These are phyloP conservation scores for Criorhina ranunculi DNA, from an alignment of 2,888 invertebrate genomes.

Conservation along the genomic window DNA sequence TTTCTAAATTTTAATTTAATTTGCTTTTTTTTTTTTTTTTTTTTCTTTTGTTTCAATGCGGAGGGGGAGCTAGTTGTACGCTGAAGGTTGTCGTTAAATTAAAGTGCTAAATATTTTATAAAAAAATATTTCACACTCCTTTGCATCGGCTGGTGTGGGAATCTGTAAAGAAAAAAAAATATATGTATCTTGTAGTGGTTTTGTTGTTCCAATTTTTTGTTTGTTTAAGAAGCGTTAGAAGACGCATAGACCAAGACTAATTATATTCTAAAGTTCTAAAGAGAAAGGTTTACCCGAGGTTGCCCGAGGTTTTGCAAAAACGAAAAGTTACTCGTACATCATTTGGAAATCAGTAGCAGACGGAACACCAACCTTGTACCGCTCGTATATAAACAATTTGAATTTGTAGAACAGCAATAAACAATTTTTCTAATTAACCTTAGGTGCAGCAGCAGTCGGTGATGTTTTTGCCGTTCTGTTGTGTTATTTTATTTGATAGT, in stretches of 20 bases:
- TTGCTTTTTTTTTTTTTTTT: conserved; percentile 15
- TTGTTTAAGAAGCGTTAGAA: neutral
- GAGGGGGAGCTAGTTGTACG: conserved; percentile 3
- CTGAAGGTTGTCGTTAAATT: conserved; percentile 36
- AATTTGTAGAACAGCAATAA: conserved; percentile 59
- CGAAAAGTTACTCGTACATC: conserved; percentile 20
- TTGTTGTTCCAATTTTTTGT: neutral
- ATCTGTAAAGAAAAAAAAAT: conserved; percentile 50
- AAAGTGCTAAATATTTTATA: conserved; percentile 65
- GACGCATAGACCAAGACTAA: conserved; percentile 3
- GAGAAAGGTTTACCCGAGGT: neutral
- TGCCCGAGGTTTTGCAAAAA: conserved; percentile 13
- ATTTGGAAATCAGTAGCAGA: conserved; percentile 25
- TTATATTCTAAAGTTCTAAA: conserved; percentile 17
- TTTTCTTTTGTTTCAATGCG: neutral
- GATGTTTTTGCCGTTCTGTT: conserved; percentile 31
- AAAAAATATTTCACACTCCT: conserved; percentile 67
- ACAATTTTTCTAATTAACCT: conserved; percentile 69
- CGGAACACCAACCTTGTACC: conserved; percentile 24
- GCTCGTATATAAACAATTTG: conserved; percentile 26
- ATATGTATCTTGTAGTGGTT: neutral
- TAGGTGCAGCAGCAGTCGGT: conserved; percentile 24
- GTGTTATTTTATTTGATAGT: conserved; percentile 6
- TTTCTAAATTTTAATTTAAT: conserved; percentile 40
- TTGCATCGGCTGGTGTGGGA: conserved; percentile 50